These are phyloP conservation scores for Netelia melanura DNA, from an alignment of 2,888 invertebrate genomes.

Conservation along the genomic window DNA sequence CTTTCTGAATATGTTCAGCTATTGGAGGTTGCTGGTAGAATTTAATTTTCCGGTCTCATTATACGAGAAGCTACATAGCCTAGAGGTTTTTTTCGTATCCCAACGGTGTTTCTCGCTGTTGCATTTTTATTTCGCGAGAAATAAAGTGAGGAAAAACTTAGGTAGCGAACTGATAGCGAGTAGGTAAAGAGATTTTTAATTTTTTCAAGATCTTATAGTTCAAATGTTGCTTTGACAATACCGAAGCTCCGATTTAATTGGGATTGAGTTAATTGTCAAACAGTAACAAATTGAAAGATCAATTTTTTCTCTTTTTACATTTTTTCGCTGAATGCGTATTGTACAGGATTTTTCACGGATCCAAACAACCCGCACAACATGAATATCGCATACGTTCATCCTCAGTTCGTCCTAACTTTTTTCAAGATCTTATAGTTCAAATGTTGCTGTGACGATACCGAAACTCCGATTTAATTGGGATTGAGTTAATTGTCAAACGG, in stretches of 20 bases:
- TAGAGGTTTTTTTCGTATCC: constrained; percentile 43
- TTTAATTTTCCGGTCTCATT: constrained; percentile 80
- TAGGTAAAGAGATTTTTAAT: background rate
- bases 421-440: background rate
- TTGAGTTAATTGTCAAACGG: background rate
- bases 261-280: background rate
- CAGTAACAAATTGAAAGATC: background rate
- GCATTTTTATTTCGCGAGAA: constrained; percentile 3
- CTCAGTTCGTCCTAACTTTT: background rate
- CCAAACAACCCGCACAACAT: no score
- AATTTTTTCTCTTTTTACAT: background rate
- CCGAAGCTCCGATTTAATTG: no score
- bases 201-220: background rate
- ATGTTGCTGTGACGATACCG: background rate
- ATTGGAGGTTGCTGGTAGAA: constrained; percentile 66
- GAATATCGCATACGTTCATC: no score
- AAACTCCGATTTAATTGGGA: no score
- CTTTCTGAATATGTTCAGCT: constrained; percentile 47
- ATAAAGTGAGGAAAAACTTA: constrained; percentile 2
- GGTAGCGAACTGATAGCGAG: background rate
- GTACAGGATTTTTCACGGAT: no score
- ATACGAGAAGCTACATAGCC: constrained; percentile 74
- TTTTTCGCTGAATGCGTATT: no score
- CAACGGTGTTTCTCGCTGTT: constrained; percentile 25
- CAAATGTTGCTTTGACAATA: background rate